phyloP scores from a whole-genome alignment of 2,888 invertebrate species.

The Ectemnius continuus region DNA sequence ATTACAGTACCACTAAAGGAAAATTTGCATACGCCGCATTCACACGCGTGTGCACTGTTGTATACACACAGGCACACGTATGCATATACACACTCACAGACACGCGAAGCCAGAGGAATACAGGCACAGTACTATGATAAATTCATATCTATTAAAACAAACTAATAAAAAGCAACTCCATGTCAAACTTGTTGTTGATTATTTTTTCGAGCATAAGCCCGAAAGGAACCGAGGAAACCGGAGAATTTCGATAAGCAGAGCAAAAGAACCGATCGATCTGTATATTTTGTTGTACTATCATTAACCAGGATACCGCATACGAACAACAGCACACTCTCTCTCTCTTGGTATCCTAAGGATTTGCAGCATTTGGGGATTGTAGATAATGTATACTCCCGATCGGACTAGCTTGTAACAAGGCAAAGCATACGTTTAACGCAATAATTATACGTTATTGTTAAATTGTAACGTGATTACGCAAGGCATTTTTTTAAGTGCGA shows the following conservation, averaged over 20 bases:
- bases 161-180: conserved; percentile 69
- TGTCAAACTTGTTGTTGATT: conserved; percentile 58
- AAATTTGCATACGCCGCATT: conserved; percentile 58
- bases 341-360: conserved; percentile 28
- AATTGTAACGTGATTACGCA: conserved; percentile 37
- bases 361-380: conserved; percentile 30
- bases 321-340: conserved; percentile 15
- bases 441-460: conserved; percentile 42
- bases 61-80: too few relatives aligned
- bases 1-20: conserved; percentile 59
- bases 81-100: too few relatives aligned
- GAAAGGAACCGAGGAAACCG: conserved; percentile 29
- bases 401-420: conserved; percentile 33
- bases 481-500: conserved; percentile 37
- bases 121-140: conserved; percentile 70
- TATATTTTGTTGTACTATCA: conserved; percentile 47
- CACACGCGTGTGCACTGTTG: too few relatives aligned
- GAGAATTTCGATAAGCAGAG: conserved; percentile 19
- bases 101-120: conserved; percentile 58
- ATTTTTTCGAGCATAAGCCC: conserved; percentile 44
- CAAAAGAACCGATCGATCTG: conserved; percentile 30
- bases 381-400: conserved; percentile 49
- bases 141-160: conserved; percentile 70
- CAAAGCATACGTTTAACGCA: conserved; percentile 41
- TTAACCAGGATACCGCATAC: conserved; percentile 11